A percentile compares a stretch with the other conserved stretches of the same genome.
Conservation (phyloP, 2,113 vertebrate species). For the Okapia johnstoni region DNA sequence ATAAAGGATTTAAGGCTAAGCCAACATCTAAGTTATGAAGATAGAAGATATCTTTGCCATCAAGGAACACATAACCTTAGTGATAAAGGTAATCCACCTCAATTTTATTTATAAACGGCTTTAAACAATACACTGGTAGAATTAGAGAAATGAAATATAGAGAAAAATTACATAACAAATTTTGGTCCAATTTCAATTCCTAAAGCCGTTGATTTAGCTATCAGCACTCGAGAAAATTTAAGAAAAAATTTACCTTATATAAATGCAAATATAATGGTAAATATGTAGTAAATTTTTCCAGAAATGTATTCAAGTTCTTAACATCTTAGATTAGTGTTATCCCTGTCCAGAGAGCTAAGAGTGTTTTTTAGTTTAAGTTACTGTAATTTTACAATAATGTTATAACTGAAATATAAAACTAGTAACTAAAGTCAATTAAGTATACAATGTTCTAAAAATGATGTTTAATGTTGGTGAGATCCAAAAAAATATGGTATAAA, state of each 20-base stretch:
- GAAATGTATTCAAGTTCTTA: not conserved
- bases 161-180: constrained; percentile 10
- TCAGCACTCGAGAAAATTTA: not conserved
- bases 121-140: not conserved
- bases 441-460: not conserved
- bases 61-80: not conserved
- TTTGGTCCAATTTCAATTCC: not conserved
- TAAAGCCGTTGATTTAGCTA: not conserved
- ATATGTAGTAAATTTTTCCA: not conserved
- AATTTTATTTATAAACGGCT: constrained; percentile 5
- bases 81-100: not conserved
- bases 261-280: not conserved
- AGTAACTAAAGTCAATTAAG: not conserved
- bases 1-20: not conserved
- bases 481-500: not conserved
- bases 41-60: not conserved
- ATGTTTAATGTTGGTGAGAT: not conserved
- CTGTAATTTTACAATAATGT: not conserved
- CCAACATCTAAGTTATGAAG: constrained; percentile 16
- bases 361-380: not conserved
- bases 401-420: not conserved
- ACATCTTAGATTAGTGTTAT: not conserved
- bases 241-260: not conserved
- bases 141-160: not conserved
- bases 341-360: not conserved